phyloP scores from a whole-genome alignment of 2,113 vertebrate genomes.

The Capra hircus region DNA sequence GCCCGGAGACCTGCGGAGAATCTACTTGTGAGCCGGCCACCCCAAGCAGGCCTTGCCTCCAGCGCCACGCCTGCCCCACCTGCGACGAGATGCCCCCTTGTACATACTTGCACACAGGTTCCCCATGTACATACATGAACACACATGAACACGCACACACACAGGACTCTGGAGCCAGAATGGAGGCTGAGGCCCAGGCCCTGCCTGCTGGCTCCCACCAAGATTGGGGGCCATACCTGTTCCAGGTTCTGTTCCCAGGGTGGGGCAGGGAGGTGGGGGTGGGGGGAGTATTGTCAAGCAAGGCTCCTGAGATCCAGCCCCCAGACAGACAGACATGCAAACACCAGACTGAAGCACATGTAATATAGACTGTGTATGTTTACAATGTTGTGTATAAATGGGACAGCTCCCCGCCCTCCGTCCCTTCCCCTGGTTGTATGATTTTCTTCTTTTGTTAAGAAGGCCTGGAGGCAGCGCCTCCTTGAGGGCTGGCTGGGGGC shows the following conservation, averaged over 20 bases:
- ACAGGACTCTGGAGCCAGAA: slow-evolving; percentile 63
- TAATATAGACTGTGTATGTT: slow-evolving; percentile 99
- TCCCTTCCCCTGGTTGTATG: slow-evolving; percentile 78
- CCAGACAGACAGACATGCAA: slow-evolving; percentile 60
- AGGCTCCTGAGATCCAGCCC: slow-evolving; percentile 45
- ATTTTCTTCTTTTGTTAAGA: slow-evolving; percentile 81
- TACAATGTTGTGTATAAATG: slow-evolving; percentile 99
- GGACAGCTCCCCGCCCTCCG: slow-evolving; percentile 87
- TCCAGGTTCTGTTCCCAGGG: slow-evolving; percentile 44
- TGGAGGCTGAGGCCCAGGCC: slow-evolving; percentile 44
- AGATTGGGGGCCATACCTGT: slow-evolving; percentile 50
- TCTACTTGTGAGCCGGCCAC: slow-evolving; percentile 93
- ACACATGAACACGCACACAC: background rate
- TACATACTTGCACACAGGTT: slow-evolving; percentile 70
- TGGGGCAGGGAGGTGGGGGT: background rate
- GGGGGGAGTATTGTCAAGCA: background rate
- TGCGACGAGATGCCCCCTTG: slow-evolving; percentile 56
- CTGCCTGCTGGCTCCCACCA: slow-evolving; percentile 30
- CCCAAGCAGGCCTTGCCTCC: slow-evolving; percentile 42
- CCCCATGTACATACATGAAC: slow-evolving; percentile 62
- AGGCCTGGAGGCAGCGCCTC: slow-evolving; percentile 48
- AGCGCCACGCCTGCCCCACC: slow-evolving; percentile 26
- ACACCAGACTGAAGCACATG: slow-evolving; percentile 97
- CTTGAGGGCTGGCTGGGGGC: slow-evolving; percentile 64
- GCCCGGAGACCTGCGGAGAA: slow-evolving; percentile 96